These are phyloP conservation scores for Pogoniulus pusillus DNA, from an alignment of 2,797 vertebrate genomes.

Conservation along the genomic window DNA sequence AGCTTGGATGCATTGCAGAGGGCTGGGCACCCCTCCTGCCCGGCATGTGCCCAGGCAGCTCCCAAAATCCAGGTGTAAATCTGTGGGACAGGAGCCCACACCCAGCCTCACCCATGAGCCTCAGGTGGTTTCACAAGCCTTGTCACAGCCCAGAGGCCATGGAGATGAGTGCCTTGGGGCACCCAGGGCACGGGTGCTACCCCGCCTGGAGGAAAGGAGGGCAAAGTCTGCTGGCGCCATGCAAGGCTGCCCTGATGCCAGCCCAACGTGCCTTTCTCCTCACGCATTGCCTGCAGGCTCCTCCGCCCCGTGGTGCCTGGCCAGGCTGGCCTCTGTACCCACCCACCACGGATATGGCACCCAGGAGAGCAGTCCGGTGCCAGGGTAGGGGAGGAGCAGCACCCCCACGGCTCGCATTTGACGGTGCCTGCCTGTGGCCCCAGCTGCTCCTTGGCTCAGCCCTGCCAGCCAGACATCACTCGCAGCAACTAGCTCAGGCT, in stretches of 20 bases:
- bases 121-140: not conserved
- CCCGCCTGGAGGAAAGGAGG: not conserved
- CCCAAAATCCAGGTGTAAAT: not conserved
- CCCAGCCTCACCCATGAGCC: not conserved
- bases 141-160: not conserved
- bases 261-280: not conserved
- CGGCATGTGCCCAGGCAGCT: not conserved
- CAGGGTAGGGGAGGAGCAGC: not conserved
- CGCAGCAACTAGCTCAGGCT: not conserved
- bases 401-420: accelerated
- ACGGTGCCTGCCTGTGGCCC: not conserved
- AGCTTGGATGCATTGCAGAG: not conserved
- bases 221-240: slow-evolving; percentile 1
- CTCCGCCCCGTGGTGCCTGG: not conserved
- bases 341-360: not conserved
- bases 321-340: not conserved
- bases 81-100: not conserved
- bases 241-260: not conserved
- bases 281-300: not conserved
- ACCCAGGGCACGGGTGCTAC: not conserved
- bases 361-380: accelerated
- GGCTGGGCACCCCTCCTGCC: not conserved
- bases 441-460: not conserved
- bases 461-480: not conserved
- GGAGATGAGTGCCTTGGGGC: not conserved